These are phyloP conservation scores for Plecturocebus donacophilus DNA, from an alignment of 2,113 vertebrate genomes.

Conservation along the genomic window DNA sequence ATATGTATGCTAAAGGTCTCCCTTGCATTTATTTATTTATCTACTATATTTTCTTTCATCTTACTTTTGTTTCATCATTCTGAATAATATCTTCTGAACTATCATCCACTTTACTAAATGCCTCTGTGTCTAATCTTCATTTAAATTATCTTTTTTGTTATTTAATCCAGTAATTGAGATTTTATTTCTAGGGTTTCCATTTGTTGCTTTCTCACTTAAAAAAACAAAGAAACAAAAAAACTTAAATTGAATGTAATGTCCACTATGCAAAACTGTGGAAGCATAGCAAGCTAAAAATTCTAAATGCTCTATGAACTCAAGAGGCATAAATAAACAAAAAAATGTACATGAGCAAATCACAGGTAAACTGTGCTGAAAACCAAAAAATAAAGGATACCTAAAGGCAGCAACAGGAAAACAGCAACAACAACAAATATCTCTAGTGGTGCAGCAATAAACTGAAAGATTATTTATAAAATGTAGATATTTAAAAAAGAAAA, in stretches of 20 bases:
- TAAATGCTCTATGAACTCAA: background rate
- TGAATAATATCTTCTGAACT: background rate
- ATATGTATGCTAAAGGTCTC: background rate
- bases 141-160: background rate
- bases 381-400: background rate
- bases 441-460: background rate
- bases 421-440: background rate
- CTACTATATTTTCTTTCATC: background rate
- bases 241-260: background rate
- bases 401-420: background rate
- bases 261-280: background rate
- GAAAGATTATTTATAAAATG: background rate
- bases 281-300: background rate
- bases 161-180: background rate
- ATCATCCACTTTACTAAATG: background rate
- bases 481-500: background rate
- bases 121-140: background rate
- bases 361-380: background rate
- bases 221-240: background rate
- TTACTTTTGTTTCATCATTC: background rate
- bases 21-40: background rate
- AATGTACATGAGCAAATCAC: background rate
- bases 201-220: background rate
- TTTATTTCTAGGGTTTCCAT: background rate
- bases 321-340: background rate